phyloP scores from a whole-genome alignment of 1,140 invertebrate genomes.

The Solenopsis fugax region DNA sequence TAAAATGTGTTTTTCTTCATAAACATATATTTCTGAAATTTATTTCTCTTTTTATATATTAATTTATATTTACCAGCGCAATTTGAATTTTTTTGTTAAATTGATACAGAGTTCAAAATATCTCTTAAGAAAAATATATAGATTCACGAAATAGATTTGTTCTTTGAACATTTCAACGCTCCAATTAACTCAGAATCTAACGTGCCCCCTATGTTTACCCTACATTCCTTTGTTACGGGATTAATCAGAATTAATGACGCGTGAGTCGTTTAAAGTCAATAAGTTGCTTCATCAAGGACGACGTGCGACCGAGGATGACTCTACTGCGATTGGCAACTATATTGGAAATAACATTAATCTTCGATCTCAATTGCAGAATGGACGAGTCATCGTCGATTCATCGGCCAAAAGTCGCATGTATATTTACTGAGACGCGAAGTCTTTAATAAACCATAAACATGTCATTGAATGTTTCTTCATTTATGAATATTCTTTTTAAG shows the following conservation, averaged over 20 bases:
- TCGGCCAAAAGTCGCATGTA: not conserved
- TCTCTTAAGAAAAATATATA: not conserved
- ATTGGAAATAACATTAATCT: constrained; percentile 3
- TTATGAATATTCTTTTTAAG: not conserved
- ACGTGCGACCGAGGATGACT: not conserved
- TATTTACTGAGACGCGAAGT: not conserved
- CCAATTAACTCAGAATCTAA: not conserved
- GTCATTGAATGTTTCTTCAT: not conserved
- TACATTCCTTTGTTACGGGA: constrained; percentile 47
- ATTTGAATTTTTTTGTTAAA: not conserved
- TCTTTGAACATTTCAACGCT: not conserved
- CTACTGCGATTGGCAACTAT: not conserved
- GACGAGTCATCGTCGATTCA: not conserved
- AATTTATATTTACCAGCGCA: not conserved
- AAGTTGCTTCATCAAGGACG: constrained; percentile 35
- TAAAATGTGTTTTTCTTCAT: not conserved
- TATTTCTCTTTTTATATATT: not conserved
- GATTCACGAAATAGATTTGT: constrained; percentile 16
- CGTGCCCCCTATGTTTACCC: constrained; percentile 28
- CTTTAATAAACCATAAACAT: not conserved
- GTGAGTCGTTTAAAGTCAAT: constrained; percentile 13
- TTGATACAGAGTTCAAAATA: not conserved
- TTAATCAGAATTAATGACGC: constrained; percentile 48
- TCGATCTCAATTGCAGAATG: not conserved
- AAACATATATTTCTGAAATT: not conserved